A percentile compares a stretch with the other conserved stretches of the same genome.
phyloP scores from a whole-genome alignment of 2,888 invertebrate species.

The Antheraea assamensis region DNA sequence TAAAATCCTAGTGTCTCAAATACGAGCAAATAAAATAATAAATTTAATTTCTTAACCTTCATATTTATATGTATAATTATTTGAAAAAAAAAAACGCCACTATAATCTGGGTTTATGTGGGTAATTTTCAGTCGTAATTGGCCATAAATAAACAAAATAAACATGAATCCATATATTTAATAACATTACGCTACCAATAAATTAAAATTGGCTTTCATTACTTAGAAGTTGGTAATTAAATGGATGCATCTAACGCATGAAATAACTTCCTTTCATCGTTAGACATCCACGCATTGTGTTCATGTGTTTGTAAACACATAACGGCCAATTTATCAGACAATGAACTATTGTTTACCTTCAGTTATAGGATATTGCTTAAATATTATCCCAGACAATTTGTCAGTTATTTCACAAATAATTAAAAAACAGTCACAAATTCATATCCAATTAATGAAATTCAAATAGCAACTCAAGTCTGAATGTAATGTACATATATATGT shows the following conservation, averaged over 20 bases:
- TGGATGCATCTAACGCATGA: slow-evolving; percentile 16
- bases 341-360: slow-evolving; percentile 64
- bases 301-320: slow-evolving; percentile 61
- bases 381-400: slow-evolving; percentile 20
- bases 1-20: no score
- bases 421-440: not conserved
- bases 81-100: not conserved
- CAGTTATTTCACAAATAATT: not conserved
- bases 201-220: not conserved
- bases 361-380: slow-evolving; percentile 42
- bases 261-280: slow-evolving; percentile 59
- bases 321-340: slow-evolving; percentile 61
- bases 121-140: not conserved
- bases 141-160: not conserved
- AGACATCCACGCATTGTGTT: slow-evolving; percentile 53
- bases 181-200: not conserved
- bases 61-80: no score
- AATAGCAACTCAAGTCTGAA: no score
- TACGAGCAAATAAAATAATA: no score
- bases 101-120: not conserved
- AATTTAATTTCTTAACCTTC: no score
- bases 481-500: no score
- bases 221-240: slow-evolving; percentile 9
- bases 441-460: not conserved
- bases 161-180: not conserved